Base-by-base conservation (phyloP, 2,888 invertebrate genomes). In the Sesia apiformis region DNA sequence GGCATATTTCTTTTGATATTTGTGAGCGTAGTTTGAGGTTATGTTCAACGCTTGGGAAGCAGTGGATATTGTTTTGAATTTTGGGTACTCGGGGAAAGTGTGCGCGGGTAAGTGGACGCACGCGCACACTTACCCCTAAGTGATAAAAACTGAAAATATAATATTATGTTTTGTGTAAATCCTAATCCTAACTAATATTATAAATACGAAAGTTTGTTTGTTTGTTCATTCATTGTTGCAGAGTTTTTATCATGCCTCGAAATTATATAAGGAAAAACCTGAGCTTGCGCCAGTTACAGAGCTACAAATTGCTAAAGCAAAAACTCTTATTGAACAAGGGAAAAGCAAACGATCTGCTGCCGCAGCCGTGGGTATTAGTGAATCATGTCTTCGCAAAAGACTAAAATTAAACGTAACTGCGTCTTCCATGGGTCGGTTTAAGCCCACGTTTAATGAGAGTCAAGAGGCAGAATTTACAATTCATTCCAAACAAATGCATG, bases 301-400 rank as follows among this genome's bases (percentile, higher is more conserved):
- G 4, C n/a, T 5, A 6, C 49, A 49, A 42, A 41, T 52, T 5
- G 52, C 41, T 3, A 42, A 41, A 41, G 52, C 52, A 4, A 52
- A 52, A 52, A 6, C 8, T n/a, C 42, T 54, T 4, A 54, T 54
- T 54, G 40, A 4, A 38, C 3, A 50, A 4, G 54, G 54, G 23
- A 43, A 51, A 42, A 54, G 54, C 23, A 54, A 54, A 39, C 4
- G 54, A 46, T 38, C 51, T 51, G 54, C 52, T 54, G 54, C 54
- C 51, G 38, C 7, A 6, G 43, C 51, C 38, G 39, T 54, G 7
- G 52, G 52, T 39, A 38, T 51, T 5, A 51, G 46, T 4, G 52
- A 54, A 8, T 43, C 51, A 43, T 43, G 43, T 51, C 52, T 54
- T 5, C 42, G 54, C 4, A 54, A 54, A 51, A 41, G 54, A 46